These are phyloP conservation scores for Drosophila mercatorum DNA, from an alignment of 2,888 invertebrate species.

Conservation along the genomic window DNA sequence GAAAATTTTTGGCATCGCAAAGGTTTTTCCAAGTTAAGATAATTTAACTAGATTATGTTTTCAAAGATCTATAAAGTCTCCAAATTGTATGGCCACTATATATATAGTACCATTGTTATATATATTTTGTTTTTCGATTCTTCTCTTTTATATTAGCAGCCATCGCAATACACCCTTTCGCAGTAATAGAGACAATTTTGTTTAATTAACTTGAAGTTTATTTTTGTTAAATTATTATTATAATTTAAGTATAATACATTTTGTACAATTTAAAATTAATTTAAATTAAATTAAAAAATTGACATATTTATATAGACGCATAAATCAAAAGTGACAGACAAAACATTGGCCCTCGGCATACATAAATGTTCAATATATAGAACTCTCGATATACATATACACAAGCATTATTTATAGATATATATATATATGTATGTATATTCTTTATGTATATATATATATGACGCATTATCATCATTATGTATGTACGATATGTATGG, in stretches of 20 bases:
- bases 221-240: constrained; percentile 73
- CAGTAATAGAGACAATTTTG: constrained; percentile 14
- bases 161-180: not conserved
- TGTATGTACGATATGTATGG: constrained; percentile 41
- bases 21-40: too few species aligned
- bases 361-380: constrained; percentile 17
- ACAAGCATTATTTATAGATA: constrained; percentile 21
- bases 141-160: too few species aligned
- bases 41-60: too few species aligned
- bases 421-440: constrained; percentile 1
- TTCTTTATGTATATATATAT: not conserved
- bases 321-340: constrained; percentile 47
- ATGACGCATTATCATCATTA: constrained; percentile 6
- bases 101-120: too few species aligned
- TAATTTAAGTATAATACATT: constrained; percentile 83
- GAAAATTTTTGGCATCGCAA: too few species aligned
- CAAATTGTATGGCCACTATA: too few species aligned
- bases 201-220: constrained; percentile 71
- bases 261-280: constrained; percentile 83
- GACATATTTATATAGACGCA: constrained; percentile 45
- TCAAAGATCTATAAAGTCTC: too few species aligned
- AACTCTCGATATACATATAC: constrained; percentile 26
- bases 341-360: constrained; percentile 61
- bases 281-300: constrained; percentile 69
- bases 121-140: too few species aligned